These are phyloP conservation scores for Pangasius mekongensis DNA, from an alignment of 2,797 vertebrate species.

Conservation along the genomic window DNA sequence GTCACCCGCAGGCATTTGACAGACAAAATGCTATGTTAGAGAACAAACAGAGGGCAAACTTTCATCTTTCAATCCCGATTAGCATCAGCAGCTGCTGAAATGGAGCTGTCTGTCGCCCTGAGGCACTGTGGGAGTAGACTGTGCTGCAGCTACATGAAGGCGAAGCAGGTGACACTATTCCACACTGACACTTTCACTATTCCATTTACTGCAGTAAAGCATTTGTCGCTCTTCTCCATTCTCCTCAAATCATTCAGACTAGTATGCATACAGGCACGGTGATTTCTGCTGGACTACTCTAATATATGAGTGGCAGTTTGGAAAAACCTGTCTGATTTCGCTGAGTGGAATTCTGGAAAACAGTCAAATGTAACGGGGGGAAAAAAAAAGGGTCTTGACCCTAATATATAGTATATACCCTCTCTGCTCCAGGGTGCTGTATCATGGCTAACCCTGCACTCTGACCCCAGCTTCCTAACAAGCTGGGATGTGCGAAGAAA, in stretches of 20 bases:
- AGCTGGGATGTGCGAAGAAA: too few relatives aligned
- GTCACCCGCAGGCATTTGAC: conserved; percentile 64
- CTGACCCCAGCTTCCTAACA: too few relatives aligned
- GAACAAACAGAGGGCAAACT: conserved; percentile 78
- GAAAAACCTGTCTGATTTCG: background rate
- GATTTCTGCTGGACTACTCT: background rate
- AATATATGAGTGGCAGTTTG: background rate
- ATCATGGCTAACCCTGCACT: too few relatives aligned
- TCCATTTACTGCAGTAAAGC: background rate
- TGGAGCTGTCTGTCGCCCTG: conserved; percentile 69
- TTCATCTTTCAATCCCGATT: conserved; percentile 72
- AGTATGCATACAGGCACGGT: background rate
- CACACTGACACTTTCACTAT: background rate
- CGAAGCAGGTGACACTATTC: conserved; percentile 49
- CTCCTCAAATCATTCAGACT: conserved; percentile 64
- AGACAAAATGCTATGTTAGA: conserved; percentile 65
- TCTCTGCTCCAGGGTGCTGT: too few relatives aligned
- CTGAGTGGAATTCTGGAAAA: background rate
- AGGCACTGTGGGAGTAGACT: conserved; percentile 57
- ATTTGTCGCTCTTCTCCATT: conserved; percentile 35
- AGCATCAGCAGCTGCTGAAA: conserved; percentile 70
- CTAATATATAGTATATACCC: background rate
- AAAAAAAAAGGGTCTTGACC: background rate
- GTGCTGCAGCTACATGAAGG: conserved; percentile 57
- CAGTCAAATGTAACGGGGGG: background rate